Base-by-base conservation (phyloP, 2,113 vertebrate species). In the Malurus melanocephalus region DNA sequence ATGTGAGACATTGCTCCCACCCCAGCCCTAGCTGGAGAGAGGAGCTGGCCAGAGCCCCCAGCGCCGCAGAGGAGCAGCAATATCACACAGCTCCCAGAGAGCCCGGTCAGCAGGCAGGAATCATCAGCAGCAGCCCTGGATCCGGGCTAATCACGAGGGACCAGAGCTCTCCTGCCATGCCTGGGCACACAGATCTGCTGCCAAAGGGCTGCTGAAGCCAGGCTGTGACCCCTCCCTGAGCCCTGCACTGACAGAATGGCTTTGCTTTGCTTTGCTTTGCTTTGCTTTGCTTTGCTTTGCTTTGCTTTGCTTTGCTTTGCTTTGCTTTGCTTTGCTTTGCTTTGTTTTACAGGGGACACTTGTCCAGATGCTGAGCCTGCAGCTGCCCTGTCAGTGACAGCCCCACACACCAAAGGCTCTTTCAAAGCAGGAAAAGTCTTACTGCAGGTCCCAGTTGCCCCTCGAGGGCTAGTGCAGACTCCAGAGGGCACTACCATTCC, bases 1-100 rank as follows among this genome's bases (percentile, higher is more conserved):
- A 97, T 93, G 72, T 71, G 94, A 96, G 95, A 92, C 94, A 88
- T 56, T 30, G 80, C 92, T 92, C 87, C 78, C 82, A 83, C 28
- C 78, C 67, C 2, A 0, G 82, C 61, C 66, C 85, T 85, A 5
- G 51, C 51, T 12, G 66, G 26, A 68, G 80, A 77, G 65, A 83
- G 67, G 80, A 85, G 65, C 52, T 0, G 0, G 65, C 18, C 13
- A 0, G 43, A 81, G 80, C 48, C 75, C 66, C 52, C 67, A 28
- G 48, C 24, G 7, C 91, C 21, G 6, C 2, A 0, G 76, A 60
- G 45, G 69, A 71, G 85, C 80, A 73, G 16, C 82, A 64, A 23
- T 59, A 40, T 87, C 88, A 30, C 66, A 49, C 64, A 15, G 2
- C 71, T 77, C 59, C 87, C 66, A 60, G 85, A 68, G 89, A 92